These are phyloP conservation scores for Campoletis raptor DNA, from an alignment of 2,888 invertebrate genomes.

Conservation along the genomic window DNA sequence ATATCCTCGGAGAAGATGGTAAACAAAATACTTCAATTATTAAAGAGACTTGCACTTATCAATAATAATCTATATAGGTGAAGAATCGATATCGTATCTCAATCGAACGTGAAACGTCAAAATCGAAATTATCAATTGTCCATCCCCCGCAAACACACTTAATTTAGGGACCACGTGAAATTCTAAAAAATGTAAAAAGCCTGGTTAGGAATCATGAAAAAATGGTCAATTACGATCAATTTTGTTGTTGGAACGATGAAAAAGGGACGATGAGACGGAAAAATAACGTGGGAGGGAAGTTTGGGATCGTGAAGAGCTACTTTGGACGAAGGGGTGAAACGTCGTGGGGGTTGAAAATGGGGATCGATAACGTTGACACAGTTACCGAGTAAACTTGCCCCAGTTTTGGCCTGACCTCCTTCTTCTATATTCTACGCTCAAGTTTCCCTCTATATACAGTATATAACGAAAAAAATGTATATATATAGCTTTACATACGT, in stretches of 20 bases:
- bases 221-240: slow-evolving; percentile 76
- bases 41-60: background rate
- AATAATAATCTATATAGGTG: background rate
- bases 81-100: slow-evolving; percentile 7
- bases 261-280: background rate
- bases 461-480: background rate
- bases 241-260: slow-evolving; percentile 59
- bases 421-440: slow-evolving; percentile 68
- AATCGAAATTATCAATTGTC: background rate
- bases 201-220: background rate
- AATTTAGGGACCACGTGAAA: background rate
- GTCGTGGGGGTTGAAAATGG: slow-evolving; percentile 31
- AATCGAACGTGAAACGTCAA: background rate
- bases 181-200: background rate
- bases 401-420: slow-evolving; percentile 81
- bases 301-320: too few relatives aligned
- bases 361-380: slow-evolving; percentile 83
- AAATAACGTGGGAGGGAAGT: background rate
- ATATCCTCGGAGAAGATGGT: background rate
- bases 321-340: slow-evolving; percentile 10
- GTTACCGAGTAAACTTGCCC: slow-evolving; percentile 85
- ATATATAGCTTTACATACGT: too few relatives aligned
- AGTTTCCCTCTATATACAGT: slow-evolving; percentile 1
- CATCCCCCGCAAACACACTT: background rate
- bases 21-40: slow-evolving; percentile 3